These are phyloP conservation scores for Lepidothrix coronata DNA, from an alignment of 2,113 vertebrate species.

Conservation along the genomic window DNA sequence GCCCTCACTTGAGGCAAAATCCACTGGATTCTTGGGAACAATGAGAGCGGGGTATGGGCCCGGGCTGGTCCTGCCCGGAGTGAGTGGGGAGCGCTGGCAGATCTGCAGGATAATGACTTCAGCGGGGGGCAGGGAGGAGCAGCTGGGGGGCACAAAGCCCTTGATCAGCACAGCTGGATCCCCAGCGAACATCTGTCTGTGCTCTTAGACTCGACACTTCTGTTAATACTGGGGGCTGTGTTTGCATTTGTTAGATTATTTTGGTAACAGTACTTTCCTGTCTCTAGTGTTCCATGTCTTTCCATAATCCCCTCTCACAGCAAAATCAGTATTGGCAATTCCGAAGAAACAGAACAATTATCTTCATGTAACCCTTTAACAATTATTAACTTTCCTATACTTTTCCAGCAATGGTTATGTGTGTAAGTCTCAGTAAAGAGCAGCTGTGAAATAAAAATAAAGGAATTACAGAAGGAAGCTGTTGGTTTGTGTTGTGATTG, in stretches of 20 bases:
- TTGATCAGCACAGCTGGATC: conserved; percentile 68
- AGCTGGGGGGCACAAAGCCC: conserved; percentile 65
- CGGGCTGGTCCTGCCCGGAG: not conserved
- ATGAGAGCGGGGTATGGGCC: not conserved
- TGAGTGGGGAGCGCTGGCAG: conserved; percentile 24
- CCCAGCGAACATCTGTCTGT: conserved; percentile 46
- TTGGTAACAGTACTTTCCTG: conserved; percentile 40
- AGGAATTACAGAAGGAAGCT: conserved; percentile 12
- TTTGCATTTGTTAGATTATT: conserved; percentile 65
- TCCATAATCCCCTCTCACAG: conserved; percentile 55
- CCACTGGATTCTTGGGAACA: not conserved
- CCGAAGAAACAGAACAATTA: conserved; percentile 56
- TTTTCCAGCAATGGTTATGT: conserved; percentile 12
- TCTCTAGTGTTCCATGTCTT: conserved; percentile 53
- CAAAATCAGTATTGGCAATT: conserved; percentile 54
- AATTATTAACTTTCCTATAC: conserved; percentile 57
- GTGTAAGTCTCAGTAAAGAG: conserved; percentile 26
- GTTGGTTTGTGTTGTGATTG: not conserved
- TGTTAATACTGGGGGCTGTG: conserved; percentile 56
- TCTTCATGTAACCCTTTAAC: conserved; percentile 59
- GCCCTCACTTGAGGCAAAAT: not conserved
- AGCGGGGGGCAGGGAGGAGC: conserved; percentile 60
- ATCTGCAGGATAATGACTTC: conserved; percentile 53
- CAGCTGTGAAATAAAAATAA: conserved; percentile 46
- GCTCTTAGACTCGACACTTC: conserved; percentile 39